phyloP scores from a whole-genome alignment of 2,113 vertebrate species.

The Anser brachyrhynchus region DNA sequence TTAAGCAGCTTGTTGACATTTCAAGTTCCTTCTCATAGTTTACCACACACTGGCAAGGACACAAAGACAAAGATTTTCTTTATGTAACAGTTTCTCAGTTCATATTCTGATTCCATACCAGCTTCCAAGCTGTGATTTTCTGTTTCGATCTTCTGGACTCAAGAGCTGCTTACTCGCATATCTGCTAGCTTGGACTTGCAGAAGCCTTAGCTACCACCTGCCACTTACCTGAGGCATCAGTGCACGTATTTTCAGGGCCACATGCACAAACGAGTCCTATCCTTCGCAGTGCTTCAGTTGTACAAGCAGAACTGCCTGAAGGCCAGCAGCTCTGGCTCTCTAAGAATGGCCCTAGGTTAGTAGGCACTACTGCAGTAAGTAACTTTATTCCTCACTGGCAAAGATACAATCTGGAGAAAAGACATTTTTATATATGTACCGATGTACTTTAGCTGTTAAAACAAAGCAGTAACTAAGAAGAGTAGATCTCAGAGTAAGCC shows the following conservation, averaged over 20 bases:
- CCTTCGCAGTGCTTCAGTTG: background rate
- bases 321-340: background rate
- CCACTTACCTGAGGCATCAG: background rate
- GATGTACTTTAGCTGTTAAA: background rate
- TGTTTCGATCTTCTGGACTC: background rate
- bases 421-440: background rate
- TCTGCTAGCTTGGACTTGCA: background rate
- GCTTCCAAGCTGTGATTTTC: background rate
- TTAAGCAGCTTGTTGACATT: background rate
- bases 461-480: background rate
- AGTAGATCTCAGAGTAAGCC: background rate
- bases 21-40: background rate
- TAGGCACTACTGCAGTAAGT: background rate
- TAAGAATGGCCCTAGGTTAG: background rate
- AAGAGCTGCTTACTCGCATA: background rate
- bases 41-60: background rate
- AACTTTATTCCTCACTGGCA: background rate
- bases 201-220: background rate
- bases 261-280: rapidly evolving
- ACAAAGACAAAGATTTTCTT: background rate
- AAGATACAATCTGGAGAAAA: background rate
- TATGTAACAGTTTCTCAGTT: background rate
- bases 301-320: background rate
- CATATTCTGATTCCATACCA: background rate
- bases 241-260: background rate